These are phyloP conservation scores for Carlito syrichta DNA, from an alignment of 2,113 vertebrate genomes.

Conservation along the genomic window DNA sequence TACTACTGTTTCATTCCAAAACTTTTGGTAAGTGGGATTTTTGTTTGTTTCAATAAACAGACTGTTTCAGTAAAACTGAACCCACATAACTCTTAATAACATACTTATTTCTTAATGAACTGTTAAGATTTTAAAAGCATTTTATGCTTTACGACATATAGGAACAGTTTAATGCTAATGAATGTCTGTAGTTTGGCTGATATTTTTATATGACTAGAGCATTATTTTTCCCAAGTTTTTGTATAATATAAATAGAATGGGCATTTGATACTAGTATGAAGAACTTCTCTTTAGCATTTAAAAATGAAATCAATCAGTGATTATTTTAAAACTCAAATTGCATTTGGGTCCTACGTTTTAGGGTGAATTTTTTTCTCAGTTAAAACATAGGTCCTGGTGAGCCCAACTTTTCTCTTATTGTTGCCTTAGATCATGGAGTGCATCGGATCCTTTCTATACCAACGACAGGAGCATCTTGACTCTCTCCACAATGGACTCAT, in stretches of 20 bases:
- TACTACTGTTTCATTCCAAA: conserved; percentile 26
- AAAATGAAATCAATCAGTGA: conserved; percentile 37
- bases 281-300: conserved; percentile 23
- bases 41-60: conserved; percentile 17
- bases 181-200: conserved; percentile 26
- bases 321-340: conserved; percentile 53
- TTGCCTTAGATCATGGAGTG: conserved; percentile 96
- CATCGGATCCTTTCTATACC: conserved; percentile 92
- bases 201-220: conserved; percentile 56
- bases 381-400: conserved; percentile 73
- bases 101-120: background rate
- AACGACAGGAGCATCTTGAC: conserved; percentile 97
- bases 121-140: conserved; percentile 34
- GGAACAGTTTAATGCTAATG: conserved; percentile 12
- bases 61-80: conserved; percentile 49
- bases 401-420: conserved; percentile 88
- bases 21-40: conserved; percentile 45
- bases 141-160: conserved; percentile 11
- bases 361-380: conserved; percentile 49
- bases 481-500: conserved; percentile 93
- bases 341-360: conserved; percentile 54
- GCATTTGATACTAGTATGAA: background rate
- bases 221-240: conserved; percentile 56
- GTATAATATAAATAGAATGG: conserved; percentile 22
- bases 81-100: background rate